Conservation (phyloP, 2,888 invertebrate species). For the Bombyx huttoni region DNA sequence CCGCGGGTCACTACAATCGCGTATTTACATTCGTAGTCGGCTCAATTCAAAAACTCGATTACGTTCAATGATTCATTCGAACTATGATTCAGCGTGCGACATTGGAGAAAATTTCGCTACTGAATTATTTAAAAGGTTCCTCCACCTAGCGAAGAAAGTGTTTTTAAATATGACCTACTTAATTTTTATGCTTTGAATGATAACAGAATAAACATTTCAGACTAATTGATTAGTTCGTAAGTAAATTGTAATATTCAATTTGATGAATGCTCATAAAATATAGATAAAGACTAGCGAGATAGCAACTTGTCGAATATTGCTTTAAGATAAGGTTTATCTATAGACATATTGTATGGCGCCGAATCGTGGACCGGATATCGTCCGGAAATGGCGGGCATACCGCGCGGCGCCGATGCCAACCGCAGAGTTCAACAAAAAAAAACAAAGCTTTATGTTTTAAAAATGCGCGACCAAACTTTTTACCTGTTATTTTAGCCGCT, state of each 20-base stretch:
- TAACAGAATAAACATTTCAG: background rate
- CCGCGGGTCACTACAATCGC: slow-evolving; percentile 60
- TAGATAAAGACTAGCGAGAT: background rate
- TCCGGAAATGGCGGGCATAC: slow-evolving; percentile 70
- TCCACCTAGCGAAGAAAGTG: background rate
- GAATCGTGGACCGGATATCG: slow-evolving; percentile 56
- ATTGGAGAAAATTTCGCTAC: slow-evolving; percentile 37
- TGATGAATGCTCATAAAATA: background rate
- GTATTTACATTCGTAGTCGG: slow-evolving; percentile 62
- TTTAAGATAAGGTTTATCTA: slow-evolving; percentile 11
- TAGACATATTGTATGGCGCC: slow-evolving; percentile 38
- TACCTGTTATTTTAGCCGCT: background rate
- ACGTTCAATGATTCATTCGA: slow-evolving; percentile 61
- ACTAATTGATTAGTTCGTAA: too few relatives aligned
- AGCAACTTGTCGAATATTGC: background rate
- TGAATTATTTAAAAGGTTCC: slow-evolving; percentile 12
- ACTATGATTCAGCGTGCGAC: slow-evolving; percentile 59
- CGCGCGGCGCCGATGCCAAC: slow-evolving; percentile 49
- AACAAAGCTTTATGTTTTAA: slow-evolving; percentile 25
- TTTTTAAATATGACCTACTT: background rate
- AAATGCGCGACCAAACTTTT: background rate
- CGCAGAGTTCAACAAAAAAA: slow-evolving; percentile 43
- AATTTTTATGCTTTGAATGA: background rate
- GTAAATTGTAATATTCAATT: too few relatives aligned
- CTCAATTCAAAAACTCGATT: slow-evolving; percentile 69